Conservation (phyloP, 1,140 invertebrate genomes). For the Diabrotica undecimpunctata region DNA sequence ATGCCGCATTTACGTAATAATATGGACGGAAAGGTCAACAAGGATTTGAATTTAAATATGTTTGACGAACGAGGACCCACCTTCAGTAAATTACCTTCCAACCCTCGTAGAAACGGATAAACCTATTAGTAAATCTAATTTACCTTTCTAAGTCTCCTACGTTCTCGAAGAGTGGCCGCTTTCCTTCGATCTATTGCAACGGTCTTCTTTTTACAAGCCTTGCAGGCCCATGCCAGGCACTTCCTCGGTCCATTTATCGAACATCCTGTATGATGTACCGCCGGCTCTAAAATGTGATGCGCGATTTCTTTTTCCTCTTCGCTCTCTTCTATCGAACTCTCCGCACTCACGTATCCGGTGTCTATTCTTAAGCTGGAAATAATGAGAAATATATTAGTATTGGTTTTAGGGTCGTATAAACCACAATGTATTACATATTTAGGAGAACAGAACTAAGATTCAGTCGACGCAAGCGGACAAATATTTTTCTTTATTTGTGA, state of each 20-base stretch:
- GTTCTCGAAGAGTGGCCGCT: conserved; percentile 91
- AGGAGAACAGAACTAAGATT: too few species aligned
- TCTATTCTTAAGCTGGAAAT: conserved; percentile 25
- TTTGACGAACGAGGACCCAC: too few species aligned
- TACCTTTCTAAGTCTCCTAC: conserved; percentile 87
- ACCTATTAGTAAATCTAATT: conserved; percentile 9
- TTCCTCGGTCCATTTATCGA: conserved; percentile 59
- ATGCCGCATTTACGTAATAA: too few species aligned
- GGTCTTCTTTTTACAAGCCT: conserved; percentile 92
- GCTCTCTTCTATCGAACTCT: conserved; percentile 44
- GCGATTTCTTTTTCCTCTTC: conserved; percentile 46
- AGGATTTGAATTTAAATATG: too few species aligned
- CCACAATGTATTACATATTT: neutral
- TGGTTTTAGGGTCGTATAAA: neutral
- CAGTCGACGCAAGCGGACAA: neutral
- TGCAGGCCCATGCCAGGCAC: conserved; percentile 93
- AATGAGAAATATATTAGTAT: neutral
- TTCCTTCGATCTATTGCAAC: conserved; percentile 92
- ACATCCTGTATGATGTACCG: conserved; percentile 31
- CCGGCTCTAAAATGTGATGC: conserved; percentile 54
- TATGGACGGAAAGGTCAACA: too few species aligned
- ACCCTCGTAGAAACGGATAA: too few species aligned
- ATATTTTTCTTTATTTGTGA: too few species aligned
- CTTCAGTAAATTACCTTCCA: too few species aligned
- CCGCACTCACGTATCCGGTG: conserved; percentile 43